Conservation (phyloP, 2,888 invertebrate species). For the Mythimna ferrago region DNA sequence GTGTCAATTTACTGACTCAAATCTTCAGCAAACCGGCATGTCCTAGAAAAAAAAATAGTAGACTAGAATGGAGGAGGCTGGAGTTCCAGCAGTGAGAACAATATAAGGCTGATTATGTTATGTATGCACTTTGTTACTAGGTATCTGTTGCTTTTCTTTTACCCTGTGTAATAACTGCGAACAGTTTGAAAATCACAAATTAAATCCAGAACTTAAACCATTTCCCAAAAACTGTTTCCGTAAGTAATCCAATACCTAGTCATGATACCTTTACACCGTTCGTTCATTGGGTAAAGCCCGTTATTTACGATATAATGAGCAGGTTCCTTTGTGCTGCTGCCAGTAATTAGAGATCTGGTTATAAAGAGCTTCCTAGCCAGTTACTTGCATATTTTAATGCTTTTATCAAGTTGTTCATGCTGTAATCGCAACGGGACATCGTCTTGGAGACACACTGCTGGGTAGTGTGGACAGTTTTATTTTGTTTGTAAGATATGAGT, state of each 20-base stretch:
- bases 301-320: conserved; percentile 59
- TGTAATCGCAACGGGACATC: conserved; percentile 76
- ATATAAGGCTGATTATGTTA: too few species aligned
- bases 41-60: too few species aligned
- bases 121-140: too few species aligned
- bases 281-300: conserved; percentile 27
- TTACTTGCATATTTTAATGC: conserved; percentile 85
- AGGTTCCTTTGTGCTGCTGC: conserved; percentile 53
- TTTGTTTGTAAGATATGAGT: neutral
- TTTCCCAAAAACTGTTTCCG: neutral
- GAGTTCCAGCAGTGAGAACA: too few species aligned
- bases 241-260: neutral
- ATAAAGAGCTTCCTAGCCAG: conserved; percentile 64
- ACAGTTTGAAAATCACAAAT: neutral
- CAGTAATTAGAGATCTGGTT: conserved; percentile 66
- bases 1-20: too few species aligned
- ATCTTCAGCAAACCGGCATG: too few species aligned
- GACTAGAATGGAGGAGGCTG: too few species aligned
- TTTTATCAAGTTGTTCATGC: conserved; percentile 77
- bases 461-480: conserved; percentile 8
- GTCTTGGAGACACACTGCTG: conserved; percentile 68
- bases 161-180: too few species aligned
- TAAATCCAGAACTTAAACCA: neutral
- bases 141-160: too few species aligned
- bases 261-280: conserved; percentile 19